phyloP scores from a whole-genome alignment of 2,797 vertebrate species.

The Euthynnus affinis region DNA sequence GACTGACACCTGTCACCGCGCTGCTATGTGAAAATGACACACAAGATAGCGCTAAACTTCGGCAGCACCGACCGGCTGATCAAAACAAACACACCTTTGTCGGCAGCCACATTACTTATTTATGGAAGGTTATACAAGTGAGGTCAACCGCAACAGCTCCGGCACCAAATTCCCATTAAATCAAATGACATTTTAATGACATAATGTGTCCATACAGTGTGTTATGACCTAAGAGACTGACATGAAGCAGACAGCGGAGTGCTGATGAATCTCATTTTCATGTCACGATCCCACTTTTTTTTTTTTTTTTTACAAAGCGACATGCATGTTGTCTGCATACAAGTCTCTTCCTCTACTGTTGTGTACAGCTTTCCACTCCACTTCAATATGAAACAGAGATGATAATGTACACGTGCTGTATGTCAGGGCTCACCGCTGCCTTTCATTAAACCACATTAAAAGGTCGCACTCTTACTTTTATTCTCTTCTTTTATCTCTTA shows the following conservation, averaged over 20 bases:
- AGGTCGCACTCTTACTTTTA: no score
- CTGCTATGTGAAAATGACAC: not conserved
- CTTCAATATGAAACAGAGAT: not conserved
- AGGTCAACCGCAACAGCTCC: not conserved
- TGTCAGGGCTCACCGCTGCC: no score
- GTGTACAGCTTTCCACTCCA: no score
- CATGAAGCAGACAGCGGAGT: not conserved
- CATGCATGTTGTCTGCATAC: not conserved
- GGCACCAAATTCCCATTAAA: not conserved
- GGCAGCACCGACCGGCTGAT: not conserved
- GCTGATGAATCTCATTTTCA: no score
- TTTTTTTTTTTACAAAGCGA: not conserved
- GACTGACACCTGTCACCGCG: not conserved
- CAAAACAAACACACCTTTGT: not conserved
- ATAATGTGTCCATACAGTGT: no score
- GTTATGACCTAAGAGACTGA: not conserved
- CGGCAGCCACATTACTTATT: slow-evolving; percentile 20
- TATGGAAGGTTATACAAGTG: slow-evolving; percentile 2
- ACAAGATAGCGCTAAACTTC: not conserved
- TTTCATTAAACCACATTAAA: no score
- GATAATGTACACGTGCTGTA: not conserved
- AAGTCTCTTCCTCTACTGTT: not conserved
- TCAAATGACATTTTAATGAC: not conserved
- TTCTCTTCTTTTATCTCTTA: no score
- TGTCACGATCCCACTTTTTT: not conserved